Evolutionary conservation across 2,888 invertebrate species (phyloP).

Genomic region (Ischnura elegans): DNA sequence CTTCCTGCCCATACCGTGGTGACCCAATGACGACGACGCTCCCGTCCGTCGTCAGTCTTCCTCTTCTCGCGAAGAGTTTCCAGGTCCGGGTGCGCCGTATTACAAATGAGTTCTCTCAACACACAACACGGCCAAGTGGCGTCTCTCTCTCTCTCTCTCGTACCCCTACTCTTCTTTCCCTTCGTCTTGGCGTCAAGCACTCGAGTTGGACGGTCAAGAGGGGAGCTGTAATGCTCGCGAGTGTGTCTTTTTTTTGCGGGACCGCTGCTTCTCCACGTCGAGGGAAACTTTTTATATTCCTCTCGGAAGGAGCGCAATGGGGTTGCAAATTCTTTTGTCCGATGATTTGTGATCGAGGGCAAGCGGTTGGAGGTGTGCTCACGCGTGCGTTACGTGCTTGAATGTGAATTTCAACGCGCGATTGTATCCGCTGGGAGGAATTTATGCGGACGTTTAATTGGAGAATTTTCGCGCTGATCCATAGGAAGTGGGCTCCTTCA

Average conservation of each 20-base stretch:
- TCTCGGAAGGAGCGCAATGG: neutral
- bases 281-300: neutral
- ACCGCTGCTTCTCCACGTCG: neutral
- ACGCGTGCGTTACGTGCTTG: neutral
- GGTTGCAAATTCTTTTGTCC: conserved; percentile 14
- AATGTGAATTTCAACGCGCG: neutral
- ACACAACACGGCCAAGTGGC: neutral
- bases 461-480: neutral
- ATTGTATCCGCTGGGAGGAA: neutral
- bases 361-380: neutral
- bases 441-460: neutral
- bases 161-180: neutral
- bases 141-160: neutral
- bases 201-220: too few species aligned
- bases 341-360: neutral
- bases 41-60: neutral
- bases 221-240: too few species aligned
- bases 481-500: too few species aligned
- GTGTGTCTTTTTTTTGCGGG: neutral
- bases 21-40: conserved; percentile 60
- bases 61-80: neutral
- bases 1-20: conserved; percentile 47
- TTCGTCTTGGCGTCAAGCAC: too few species aligned
- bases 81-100: conserved; percentile 19
- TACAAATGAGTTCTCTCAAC: conserved; percentile 2